phyloP scores from a whole-genome alignment of 1,140 invertebrate genomes.

The Megathymus violae region DNA sequence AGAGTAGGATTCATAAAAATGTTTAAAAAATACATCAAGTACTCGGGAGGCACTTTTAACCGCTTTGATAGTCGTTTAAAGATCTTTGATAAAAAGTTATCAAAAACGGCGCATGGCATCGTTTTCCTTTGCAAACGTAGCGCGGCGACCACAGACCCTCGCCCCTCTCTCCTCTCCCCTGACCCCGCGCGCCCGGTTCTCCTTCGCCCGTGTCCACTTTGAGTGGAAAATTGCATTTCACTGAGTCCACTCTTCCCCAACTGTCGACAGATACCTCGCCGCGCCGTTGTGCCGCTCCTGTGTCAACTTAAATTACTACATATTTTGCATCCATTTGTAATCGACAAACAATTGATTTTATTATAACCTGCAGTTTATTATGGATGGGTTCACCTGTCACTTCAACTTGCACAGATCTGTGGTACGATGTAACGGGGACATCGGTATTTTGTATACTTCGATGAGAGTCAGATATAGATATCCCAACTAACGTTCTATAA shows the following conservation, averaged over 20 bases:
- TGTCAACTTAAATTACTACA: conserved; percentile 6
- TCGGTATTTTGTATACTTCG: no score
- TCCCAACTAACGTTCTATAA: no score
- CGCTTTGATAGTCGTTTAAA: conserved; percentile 16
- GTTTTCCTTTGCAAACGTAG: conserved; percentile 10
- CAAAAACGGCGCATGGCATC: conserved; percentile 5
- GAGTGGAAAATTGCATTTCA: conserved; percentile 48
- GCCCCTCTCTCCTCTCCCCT: background rate
- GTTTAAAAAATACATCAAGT: no score
- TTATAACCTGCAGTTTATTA: no score
- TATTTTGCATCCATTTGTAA: background rate
- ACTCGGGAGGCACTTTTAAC: no score
- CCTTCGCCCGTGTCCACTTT: conserved; percentile 5
- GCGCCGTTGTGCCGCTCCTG: background rate
- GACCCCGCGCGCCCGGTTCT: no score
- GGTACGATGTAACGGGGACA: no score
- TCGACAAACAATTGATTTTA: conserved; percentile 13
- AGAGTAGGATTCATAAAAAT: no score
- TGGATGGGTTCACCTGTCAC: no score
- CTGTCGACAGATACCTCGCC: background rate
- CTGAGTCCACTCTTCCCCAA: conserved; percentile 40
- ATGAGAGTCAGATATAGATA: no score
- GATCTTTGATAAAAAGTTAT: no score
- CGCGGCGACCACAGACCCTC: conserved; percentile 1
- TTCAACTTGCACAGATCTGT: no score